Evolutionary conservation across 2,797 vertebrate genomes (phyloP).

Genomic region (Danio tinwini): DNA sequence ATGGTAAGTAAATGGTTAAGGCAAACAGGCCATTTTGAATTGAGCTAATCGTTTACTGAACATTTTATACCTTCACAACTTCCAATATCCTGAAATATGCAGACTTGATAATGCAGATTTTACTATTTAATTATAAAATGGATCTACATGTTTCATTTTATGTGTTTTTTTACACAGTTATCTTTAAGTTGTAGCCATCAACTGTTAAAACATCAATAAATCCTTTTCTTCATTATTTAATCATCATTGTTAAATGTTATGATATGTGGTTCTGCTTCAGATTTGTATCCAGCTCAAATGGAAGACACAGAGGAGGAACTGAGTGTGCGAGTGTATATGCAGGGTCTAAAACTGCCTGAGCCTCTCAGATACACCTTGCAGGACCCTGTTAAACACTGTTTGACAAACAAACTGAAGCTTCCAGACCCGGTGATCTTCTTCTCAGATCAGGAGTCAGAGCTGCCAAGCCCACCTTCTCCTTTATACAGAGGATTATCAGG

Average conservation of each 20-base stretch:
- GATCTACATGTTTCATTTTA: too few species aligned
- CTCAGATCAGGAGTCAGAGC: conserved; percentile 66
- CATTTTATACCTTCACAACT: too few species aligned
- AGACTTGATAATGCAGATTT: too few species aligned
- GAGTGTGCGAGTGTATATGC: conserved; percentile 60
- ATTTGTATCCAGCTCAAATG: conserved; percentile 10
- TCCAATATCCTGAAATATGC: too few species aligned
- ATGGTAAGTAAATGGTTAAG: too few species aligned
- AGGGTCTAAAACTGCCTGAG: conserved; percentile 54
- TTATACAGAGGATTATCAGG: conserved; percentile 50
- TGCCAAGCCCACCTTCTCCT: conserved; percentile 47
- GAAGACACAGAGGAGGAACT: conserved; percentile 60
- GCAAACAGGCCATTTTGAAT: too few species aligned
- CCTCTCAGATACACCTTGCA: conserved; percentile 49
- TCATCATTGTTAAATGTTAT: neutral
- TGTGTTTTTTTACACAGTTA: neutral
- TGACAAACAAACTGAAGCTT: conserved; percentile 61
- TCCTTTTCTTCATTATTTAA: neutral
- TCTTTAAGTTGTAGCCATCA: neutral
- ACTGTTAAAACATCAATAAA: neutral
- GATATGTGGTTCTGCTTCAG: conserved; percentile 14
- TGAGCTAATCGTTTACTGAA: too few species aligned
- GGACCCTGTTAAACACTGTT: conserved; percentile 67
- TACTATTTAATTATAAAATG: too few species aligned
- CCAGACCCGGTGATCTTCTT: conserved; percentile 49